Conservation (phyloP, 2,797 vertebrate genomes). For the Miichthys miiuy region DNA sequence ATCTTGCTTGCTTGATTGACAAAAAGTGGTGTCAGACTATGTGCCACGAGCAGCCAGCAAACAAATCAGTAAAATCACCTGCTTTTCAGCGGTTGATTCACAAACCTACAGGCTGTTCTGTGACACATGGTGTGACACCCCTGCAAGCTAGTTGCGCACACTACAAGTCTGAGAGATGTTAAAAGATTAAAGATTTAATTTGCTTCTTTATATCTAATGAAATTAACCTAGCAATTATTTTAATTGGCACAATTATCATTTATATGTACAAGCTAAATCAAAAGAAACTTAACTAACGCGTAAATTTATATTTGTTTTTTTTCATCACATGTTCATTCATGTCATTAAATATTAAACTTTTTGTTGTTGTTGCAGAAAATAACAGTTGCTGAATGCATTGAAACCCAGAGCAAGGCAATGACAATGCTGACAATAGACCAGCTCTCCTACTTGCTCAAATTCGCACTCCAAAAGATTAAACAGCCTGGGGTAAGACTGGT, state of each 20-base stretch:
- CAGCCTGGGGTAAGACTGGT: conserved; percentile 94
- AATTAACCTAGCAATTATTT: conserved; percentile 3
- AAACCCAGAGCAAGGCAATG: conserved; percentile 99
- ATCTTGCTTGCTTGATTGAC: conserved; percentile 24
- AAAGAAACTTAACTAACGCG: conserved; percentile 13
- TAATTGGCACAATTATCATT: conserved; percentile 3
- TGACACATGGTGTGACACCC: conserved; percentile 33
- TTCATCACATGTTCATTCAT: background rate
- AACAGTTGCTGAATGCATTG: conserved; percentile 99
- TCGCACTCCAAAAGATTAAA: conserved; percentile 99
- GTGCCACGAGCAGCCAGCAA: conserved; percentile 17
- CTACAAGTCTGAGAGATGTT: conserved; percentile 22
- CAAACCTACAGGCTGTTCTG: conserved; percentile 4
- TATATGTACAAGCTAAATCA: conserved; percentile 4
- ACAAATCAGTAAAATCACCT: background rate
- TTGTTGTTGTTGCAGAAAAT: conserved; percentile 91
- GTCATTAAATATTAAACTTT: conserved; percentile 31
- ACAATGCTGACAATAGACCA: conserved; percentile 98
- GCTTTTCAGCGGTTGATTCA: conserved; percentile 3
- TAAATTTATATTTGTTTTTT: background rate
- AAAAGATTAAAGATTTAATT: background rate
- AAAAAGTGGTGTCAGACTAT: conserved; percentile 23
- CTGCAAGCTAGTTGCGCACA: conserved; percentile 32
- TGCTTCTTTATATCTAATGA: background rate
- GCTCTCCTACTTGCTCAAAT: conserved; percentile 98